Evolutionary conservation across 2,888 invertebrate genomes (phyloP).

Genomic region (Diploptera punctata): DNA sequence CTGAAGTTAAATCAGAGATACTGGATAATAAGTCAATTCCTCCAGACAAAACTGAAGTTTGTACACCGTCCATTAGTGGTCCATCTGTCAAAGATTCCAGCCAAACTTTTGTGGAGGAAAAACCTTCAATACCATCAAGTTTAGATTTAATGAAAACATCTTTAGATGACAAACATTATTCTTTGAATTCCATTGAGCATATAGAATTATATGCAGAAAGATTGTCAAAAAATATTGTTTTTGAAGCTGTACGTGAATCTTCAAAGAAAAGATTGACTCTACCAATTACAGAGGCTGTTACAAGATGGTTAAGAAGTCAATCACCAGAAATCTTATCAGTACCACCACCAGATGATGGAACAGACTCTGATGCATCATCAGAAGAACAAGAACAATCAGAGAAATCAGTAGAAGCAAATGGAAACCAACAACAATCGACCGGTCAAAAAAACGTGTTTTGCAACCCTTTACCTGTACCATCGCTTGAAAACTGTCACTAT

Average conservation of each 20-base stretch:
- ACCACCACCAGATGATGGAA: conserved; percentile 43
- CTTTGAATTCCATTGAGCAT: not conserved
- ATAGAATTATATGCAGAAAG: conserved; percentile 29
- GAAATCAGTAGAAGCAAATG: conserved; percentile 47
- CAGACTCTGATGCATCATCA: conserved; percentile 42
- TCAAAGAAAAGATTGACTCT: conserved; percentile 14
- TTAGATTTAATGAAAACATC: not conserved
- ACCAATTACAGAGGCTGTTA: conserved; percentile 66
- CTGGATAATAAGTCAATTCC: not conserved
- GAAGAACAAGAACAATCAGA: conserved; percentile 37
- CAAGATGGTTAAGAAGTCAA: conserved; percentile 60
- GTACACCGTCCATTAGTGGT: conserved; percentile 17
- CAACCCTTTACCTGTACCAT: conserved; percentile 63
- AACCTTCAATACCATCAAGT: not conserved
- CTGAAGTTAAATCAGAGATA: conserved; percentile 1
- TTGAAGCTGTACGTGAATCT: conserved; percentile 28
- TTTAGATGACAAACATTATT: not conserved
- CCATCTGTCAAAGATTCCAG: conserved; percentile 1
- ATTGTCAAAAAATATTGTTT: conserved; percentile 27
- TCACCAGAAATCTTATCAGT: conserved; percentile 49
- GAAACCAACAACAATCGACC: conserved; percentile 41
- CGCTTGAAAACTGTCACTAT: conserved; percentile 52
- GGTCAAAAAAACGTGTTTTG: conserved; percentile 62
- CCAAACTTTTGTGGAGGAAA: not conserved
- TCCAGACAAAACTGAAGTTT: not conserved